A percentile compares a stretch with the other conserved stretches of the same genome.
Evolutionary conservation across 2,888 invertebrate genomes (phyloP).

Genomic region (Gandaritis pyraliata): DNA sequence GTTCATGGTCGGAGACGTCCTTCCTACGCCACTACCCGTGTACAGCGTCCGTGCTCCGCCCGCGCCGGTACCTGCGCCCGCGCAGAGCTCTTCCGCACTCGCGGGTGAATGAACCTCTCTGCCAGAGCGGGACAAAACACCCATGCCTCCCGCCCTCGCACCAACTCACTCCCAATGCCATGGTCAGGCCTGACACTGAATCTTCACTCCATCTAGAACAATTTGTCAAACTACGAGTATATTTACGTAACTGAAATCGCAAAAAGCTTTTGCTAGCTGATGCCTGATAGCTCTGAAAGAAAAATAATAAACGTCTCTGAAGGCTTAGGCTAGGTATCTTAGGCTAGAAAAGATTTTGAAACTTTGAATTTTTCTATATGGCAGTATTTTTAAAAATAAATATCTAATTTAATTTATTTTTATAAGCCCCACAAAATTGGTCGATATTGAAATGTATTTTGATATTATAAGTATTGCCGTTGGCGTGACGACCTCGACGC

Average conservation of each 20-base stretch:
- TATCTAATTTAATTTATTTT: too few relatives aligned
- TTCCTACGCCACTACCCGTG: constrained; percentile 70
- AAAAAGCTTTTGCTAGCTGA: constrained; percentile 47
- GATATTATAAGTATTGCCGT: too few relatives aligned
- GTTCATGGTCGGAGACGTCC: constrained; percentile 81
- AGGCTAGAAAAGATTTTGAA: too few relatives aligned
- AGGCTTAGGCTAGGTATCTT: not conserved
- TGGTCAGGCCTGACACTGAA: constrained; percentile 71
- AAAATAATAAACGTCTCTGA: too few relatives aligned
- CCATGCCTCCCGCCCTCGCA: constrained; percentile 39
- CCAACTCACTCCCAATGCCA: constrained; percentile 69
- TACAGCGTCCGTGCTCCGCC: constrained; percentile 64
- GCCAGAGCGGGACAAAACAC: constrained; percentile 65
- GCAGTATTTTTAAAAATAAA: too few relatives aligned
- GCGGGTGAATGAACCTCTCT: constrained; percentile 80
- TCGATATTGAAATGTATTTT: too few relatives aligned
- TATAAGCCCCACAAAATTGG: too few relatives aligned
- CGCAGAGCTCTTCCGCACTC: constrained; percentile 78
- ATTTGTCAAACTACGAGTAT: constrained; percentile 52
- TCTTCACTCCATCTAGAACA: constrained; percentile 71
- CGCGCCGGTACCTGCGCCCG: constrained; percentile 71
- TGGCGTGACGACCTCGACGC: too few relatives aligned
- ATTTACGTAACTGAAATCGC: constrained; percentile 32
- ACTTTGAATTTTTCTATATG: too few relatives aligned
- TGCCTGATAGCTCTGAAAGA: too few relatives aligned